Evolutionary conservation across 2,797 vertebrate genomes (phyloP).

Genomic region (Hyperoplus immaculatus): DNA sequence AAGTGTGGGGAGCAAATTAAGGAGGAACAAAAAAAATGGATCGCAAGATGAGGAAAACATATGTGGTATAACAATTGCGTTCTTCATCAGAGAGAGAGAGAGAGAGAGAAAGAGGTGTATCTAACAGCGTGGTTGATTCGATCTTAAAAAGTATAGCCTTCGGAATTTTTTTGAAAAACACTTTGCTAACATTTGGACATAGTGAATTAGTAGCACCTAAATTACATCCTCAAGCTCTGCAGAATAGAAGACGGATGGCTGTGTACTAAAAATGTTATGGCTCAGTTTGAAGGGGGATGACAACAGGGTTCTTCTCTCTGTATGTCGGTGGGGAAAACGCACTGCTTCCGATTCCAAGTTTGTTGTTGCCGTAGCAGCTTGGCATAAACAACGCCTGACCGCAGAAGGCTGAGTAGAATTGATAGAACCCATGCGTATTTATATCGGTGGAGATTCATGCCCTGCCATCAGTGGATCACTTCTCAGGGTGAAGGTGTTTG

Average conservation of each 20-base stretch:
- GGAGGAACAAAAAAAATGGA: not conserved
- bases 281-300: slow-evolving; percentile 49
- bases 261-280: slow-evolving; percentile 50
- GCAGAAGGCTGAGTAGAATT: slow-evolving; percentile 62
- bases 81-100: slow-evolving; percentile 35
- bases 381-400: slow-evolving; percentile 71
- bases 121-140: slow-evolving; percentile 56
- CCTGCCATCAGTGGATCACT: slow-evolving; percentile 67
- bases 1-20: not conserved
- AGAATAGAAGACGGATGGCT: slow-evolving; percentile 32
- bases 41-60: slow-evolving; percentile 47
- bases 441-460: slow-evolving; percentile 75
- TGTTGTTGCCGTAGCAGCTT: slow-evolving; percentile 50
- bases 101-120: slow-evolving; percentile 25
- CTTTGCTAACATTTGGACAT: slow-evolving; percentile 39
- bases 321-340: slow-evolving; percentile 28
- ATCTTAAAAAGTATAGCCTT: slow-evolving; percentile 59
- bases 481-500: slow-evolving; percentile 66
- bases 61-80: slow-evolving; percentile 52
- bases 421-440: slow-evolving; percentile 62
- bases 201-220: slow-evolving; percentile 50
- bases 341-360: slow-evolving; percentile 51
- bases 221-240: slow-evolving; percentile 26
- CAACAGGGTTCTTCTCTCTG: slow-evolving; percentile 22
- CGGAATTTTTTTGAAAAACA: slow-evolving; percentile 33